Conservation (phyloP, 2,888 invertebrate species). For the Pandemis corylana region DNA sequence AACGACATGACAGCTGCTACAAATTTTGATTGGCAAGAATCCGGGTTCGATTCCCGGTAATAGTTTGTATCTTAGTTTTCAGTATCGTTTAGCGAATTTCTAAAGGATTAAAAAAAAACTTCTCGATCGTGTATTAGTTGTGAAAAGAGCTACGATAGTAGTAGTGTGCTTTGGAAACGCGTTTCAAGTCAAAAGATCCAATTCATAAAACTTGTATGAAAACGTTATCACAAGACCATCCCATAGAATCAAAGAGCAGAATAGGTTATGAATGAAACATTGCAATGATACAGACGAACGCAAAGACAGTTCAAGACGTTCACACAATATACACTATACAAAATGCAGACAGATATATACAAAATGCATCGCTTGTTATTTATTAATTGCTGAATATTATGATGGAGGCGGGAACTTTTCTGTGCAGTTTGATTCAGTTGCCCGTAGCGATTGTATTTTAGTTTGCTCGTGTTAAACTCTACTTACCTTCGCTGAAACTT, state of each 20-base stretch:
- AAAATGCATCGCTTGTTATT: conserved; percentile 18
- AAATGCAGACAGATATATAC: conserved; percentile 26
- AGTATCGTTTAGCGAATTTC: too few species aligned
- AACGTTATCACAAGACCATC: neutral
- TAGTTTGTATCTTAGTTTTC: too few species aligned
- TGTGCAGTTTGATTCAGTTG: neutral
- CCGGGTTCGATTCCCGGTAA: too few species aligned
- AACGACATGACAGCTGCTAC: too few species aligned
- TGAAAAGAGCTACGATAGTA: too few species aligned
- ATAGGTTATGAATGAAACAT: conserved; percentile 1
- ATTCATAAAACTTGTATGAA: neutral
- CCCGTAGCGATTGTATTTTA: neutral
- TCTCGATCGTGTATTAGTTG: too few species aligned
- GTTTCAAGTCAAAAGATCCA: too few species aligned
- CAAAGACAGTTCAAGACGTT: conserved; percentile 21
- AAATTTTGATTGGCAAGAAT: too few species aligned
- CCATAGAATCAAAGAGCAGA: neutral
- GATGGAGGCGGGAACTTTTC: conserved; percentile 1
- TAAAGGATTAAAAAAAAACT: too few species aligned
- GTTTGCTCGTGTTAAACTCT: neutral
- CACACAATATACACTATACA: conserved; percentile 29
- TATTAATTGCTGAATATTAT: conserved; percentile 19
- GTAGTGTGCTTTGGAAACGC: too few species aligned
- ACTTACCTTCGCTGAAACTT: neutral
- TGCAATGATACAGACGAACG: conserved; percentile 11